Conservation (phyloP, 2,888 invertebrate genomes). For the Nomada fabriciana region DNA sequence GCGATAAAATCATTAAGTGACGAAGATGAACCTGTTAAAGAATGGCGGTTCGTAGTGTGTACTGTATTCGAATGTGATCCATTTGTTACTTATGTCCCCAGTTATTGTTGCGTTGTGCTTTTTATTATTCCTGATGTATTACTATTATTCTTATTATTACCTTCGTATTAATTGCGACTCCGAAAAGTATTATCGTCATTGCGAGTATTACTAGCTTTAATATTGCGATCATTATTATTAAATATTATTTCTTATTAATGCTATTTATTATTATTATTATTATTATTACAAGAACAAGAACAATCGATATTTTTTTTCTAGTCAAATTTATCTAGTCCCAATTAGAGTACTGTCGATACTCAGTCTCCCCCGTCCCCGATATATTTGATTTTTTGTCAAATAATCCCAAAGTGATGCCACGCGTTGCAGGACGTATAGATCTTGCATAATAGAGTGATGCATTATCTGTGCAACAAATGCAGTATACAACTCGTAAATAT, state of each 20-base stretch:
- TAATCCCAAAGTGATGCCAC: conserved; percentile 71
- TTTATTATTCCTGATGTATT: conserved; percentile 53
- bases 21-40: conserved; percentile 59
- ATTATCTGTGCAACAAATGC: conserved; percentile 82
- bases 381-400: conserved; percentile 70
- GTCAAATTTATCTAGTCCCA: conserved; percentile 64
- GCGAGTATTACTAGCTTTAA: conserved; percentile 45
- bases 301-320: conserved; percentile 58
- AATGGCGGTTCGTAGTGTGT: conserved; percentile 71
- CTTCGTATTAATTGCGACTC: conserved; percentile 35
- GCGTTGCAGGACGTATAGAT: conserved; percentile 80
- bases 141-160: conserved; percentile 38
- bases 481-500: conserved; percentile 83
- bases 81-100: conserved; percentile 73
- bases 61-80: conserved; percentile 76
- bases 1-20: conserved; percentile 65
- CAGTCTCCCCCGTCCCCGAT: conserved; percentile 70
- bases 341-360: conserved; percentile 70
- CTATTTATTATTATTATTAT: conserved; percentile 53
- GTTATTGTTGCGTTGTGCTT: conserved; percentile 70
- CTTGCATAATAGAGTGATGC: conserved; percentile 81
- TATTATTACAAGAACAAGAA: conserved; percentile 36
- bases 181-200: conserved; percentile 33
- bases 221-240: conserved; percentile 39
- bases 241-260: conserved; percentile 53